These are phyloP conservation scores for Doris montereyensis DNA, from an alignment of 2,888 invertebrate species.

Conservation along the genomic window DNA sequence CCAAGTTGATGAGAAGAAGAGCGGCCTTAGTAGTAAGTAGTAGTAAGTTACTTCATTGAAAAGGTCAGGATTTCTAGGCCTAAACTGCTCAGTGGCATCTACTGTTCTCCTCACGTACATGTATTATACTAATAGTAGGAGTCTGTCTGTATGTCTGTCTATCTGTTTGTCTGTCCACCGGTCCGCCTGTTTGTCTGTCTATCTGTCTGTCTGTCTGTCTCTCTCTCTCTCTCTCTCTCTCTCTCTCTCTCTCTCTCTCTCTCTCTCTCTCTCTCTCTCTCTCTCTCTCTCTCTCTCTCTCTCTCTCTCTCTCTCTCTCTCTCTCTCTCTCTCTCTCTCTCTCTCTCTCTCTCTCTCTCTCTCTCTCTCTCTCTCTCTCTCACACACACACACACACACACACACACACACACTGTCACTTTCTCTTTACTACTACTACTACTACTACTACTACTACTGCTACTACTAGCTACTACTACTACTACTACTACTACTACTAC, in stretches of 20 bases:
- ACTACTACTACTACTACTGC: constrained; percentile 8
- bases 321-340: neutral
- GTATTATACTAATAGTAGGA: too few relatives aligned
- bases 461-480: constrained; percentile 12
- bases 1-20: too few relatives aligned
- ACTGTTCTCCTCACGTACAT: too few relatives aligned
- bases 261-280: neutral
- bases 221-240: neutral
- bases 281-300: neutral
- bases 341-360: neutral
- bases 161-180: too few relatives aligned
- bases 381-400: neutral
- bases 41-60: too few relatives aligned
- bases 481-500: constrained; percentile 7
- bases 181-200: too few relatives aligned
- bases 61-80: too few relatives aligned
- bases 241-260: neutral
- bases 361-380: neutral
- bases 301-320: neutral
- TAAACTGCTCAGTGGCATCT: too few relatives aligned
- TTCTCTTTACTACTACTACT: neutral
- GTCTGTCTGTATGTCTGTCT: too few relatives aligned
- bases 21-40: too few relatives aligned
- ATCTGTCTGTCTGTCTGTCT: too few relatives aligned
- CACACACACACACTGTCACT: neutral